A percentile compares a stretch with the other conserved stretches of the same genome.
Evolutionary conservation across 2,113 vertebrate genomes (phyloP).

Genomic region (Origma solitaria): DNA sequence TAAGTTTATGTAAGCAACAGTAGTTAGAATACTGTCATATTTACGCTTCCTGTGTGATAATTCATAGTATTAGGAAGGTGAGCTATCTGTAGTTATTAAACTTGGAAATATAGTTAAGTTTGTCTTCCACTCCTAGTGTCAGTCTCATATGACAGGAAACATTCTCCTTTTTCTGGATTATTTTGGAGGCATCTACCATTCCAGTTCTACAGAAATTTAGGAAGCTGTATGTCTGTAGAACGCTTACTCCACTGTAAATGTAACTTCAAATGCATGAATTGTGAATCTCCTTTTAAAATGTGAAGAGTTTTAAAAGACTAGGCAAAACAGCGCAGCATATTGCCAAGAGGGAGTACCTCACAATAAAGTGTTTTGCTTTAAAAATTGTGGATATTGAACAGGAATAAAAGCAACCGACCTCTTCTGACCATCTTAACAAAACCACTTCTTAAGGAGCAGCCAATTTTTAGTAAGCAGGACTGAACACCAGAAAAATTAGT

Average conservation of each 20-base stretch:
- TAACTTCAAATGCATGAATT: background rate
- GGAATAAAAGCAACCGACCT: background rate
- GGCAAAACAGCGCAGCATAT: background rate
- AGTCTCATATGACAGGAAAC: background rate
- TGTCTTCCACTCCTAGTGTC: background rate
- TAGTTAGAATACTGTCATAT: background rate
- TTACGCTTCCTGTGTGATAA: background rate
- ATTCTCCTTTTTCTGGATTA: background rate
- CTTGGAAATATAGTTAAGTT: background rate
- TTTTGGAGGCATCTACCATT: background rate
- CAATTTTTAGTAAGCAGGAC: background rate
- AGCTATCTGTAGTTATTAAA: background rate
- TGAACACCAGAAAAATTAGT: rapidly evolving
- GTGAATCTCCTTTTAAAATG: background rate
- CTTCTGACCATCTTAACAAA: background rate
- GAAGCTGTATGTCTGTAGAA: background rate
- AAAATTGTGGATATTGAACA: background rate
- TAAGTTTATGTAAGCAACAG: background rate
- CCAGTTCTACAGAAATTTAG: background rate
- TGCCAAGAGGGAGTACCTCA: background rate
- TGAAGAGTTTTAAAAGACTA: background rate
- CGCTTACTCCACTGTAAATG: background rate
- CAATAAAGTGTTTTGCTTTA: background rate
- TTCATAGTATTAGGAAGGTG: background rate
- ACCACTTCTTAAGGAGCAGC: rapidly evolving